Evolutionary conservation across 2,113 vertebrate species (phyloP), one percentile per base, ranked within the genome.

Genomic region (Phalacrocorax brasilianus): DNA sequence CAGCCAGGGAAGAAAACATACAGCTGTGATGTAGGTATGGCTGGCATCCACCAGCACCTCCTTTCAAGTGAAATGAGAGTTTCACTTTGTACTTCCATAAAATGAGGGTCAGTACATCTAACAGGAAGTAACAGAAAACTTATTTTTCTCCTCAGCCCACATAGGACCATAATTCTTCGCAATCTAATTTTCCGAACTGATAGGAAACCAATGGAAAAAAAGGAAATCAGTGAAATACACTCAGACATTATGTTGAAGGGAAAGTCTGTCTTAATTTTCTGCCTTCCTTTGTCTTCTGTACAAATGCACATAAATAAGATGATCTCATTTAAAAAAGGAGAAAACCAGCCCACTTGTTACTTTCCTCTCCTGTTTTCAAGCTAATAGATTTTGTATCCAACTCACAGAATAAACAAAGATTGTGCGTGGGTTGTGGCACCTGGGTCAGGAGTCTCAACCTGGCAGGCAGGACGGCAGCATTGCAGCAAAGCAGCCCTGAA

Each of bases 381-480:
- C 5, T 24, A 50, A 44, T 6, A 19, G 23, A 14, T 40, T 58
- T 7, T 30, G 30, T 20, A 70, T 49, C 30, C 15, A n/a, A 16
- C 12, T 5, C 16, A 20, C 3, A 40, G 33, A 52, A 65, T 5
- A 67, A 35, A 45, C 0, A 1, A 61, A 56, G 38, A 65, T 1
- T 0, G 0, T 9, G 9, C 12, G 23, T 45, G 20, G 10, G 24
- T 27, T 74, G 16, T 5, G 5, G 50, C 21, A 74, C 33, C 17
- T 14, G 27, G 12, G 16, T 78, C 16, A 50, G 61, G 21, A 75
- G 14, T 28, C 47, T 78, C 32, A 80, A 4, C 1, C 1, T 7
- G 33, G 16, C 40, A 52, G 16, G 32, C 35, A 38, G 32, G 16
- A 15, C 2, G 4, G 61, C 11, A 53, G 17, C 9, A 11, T 1